These are phyloP conservation scores for Balaeniceps rex DNA, from an alignment of 2,113 vertebrate genomes.

Conservation along the genomic window DNA sequence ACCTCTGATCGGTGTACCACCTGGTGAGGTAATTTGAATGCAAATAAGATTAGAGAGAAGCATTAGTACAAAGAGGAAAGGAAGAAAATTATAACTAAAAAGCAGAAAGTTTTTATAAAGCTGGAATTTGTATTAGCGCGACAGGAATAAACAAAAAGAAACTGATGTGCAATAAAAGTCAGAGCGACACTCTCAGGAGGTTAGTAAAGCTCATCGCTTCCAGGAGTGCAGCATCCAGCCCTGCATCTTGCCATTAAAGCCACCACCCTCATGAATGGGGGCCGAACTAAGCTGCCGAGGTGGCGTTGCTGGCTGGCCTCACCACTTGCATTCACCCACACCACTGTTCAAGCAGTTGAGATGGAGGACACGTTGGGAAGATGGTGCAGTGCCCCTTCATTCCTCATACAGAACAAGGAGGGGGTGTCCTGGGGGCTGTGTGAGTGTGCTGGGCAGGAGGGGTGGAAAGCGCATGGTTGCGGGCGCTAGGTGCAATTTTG, in stretches of 20 bases:
- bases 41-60: conserved; percentile 98
- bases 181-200: conserved; percentile 54
- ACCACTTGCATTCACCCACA: conserved; percentile 16
- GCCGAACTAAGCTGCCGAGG: background rate
- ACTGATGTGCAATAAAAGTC: conserved; percentile 67
- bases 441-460: conserved; percentile 1
- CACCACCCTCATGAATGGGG: background rate
- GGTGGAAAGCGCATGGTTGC: conserved; percentile 31
- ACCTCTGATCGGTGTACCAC: conserved; percentile 99
- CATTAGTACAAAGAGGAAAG: conserved; percentile 87
- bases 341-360: conserved; percentile 32
- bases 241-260: background rate
- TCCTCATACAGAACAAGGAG: background rate
- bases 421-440: background rate
- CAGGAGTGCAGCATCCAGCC: conserved; percentile 25
- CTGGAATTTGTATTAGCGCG: conserved; percentile 66
- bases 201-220: conserved; percentile 54
- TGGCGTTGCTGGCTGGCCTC: background rate
- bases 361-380: conserved; percentile 37
- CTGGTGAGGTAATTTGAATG: conserved; percentile 99
- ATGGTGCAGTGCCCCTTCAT: conserved; percentile 36
- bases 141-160: conserved; percentile 65
- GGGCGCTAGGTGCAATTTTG: background rate
- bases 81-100: conserved; percentile 78
- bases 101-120: conserved; percentile 68